Evolutionary conservation across 2,888 invertebrate species (phyloP).

Genomic region (Thymelicus lineola): DNA sequence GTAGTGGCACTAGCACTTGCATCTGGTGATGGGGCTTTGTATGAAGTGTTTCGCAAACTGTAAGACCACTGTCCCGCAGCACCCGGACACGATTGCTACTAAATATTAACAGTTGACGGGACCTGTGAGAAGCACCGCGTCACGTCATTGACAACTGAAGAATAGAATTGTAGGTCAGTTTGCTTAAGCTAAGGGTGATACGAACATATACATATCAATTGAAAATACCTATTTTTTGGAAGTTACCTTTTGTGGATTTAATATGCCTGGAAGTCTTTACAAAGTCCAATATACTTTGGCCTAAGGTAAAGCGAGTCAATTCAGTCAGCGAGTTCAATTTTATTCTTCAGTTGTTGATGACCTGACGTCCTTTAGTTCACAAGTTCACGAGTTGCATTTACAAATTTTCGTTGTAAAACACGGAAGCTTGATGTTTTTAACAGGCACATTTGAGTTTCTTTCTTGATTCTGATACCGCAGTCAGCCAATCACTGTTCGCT

Average conservation of each 20-base stretch:
- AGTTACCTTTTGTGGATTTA: too few relatives aligned
- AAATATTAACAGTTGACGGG: constrained; percentile 31
- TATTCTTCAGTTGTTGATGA: background rate
- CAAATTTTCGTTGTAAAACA: constrained; percentile 7
- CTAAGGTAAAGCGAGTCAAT: too few relatives aligned
- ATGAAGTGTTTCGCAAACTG: constrained; percentile 37
- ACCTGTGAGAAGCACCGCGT: background rate
- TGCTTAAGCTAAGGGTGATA: too few relatives aligned
- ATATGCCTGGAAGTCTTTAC: too few relatives aligned
- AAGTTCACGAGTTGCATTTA: background rate
- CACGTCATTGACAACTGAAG: too few relatives aligned
- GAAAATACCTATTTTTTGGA: too few relatives aligned
- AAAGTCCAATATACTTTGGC: too few relatives aligned
- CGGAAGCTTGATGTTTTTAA: constrained; percentile 11
- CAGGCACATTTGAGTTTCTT: constrained; percentile 7
- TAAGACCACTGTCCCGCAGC: constrained; percentile 27
- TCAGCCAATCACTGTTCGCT: constrained; percentile 33
- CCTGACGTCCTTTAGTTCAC: background rate
- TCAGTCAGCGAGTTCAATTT: too few relatives aligned
- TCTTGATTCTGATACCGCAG: constrained; percentile 18
- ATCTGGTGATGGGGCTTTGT: constrained; percentile 70
- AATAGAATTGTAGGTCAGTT: too few relatives aligned
- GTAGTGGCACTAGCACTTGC: constrained; percentile 74
- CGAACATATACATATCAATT: too few relatives aligned
- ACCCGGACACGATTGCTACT: constrained; percentile 36